Base-by-base conservation (phyloP, 2,888 invertebrate genomes). In the Neoitamus cyanurus region DNA sequence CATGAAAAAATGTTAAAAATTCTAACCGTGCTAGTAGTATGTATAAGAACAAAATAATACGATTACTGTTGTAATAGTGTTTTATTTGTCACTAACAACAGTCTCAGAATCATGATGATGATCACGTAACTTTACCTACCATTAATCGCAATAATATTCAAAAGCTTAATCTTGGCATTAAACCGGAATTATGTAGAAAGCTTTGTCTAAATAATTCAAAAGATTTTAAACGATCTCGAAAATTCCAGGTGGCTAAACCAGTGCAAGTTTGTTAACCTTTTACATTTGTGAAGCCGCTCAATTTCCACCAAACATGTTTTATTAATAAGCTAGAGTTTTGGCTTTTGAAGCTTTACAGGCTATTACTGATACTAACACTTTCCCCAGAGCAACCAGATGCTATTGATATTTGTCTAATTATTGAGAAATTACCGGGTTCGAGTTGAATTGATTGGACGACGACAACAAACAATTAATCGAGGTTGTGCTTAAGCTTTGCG, bases 191-290 rank as follows among this genome's bases (percentile, higher is more conserved):
- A 42, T 42, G 3, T 15, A n/a, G n/a, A 42, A 42, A 42, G n/a
- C 15, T 15, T 1, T 42, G n/a, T 1, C 25, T 1, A 58, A 25
- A 25, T 20, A 48, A 15, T 48, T 48, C n/a, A 48, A 15, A 48
- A 7, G 15, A 48, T 78, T 58, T 20, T 11, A n/a, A 34, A n/a
- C 25, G 28, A 15, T 78, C 58, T 78, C 78, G 58, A 78, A 78
- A n/a, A 46, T 77, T 77, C 77, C 77, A 46, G 15, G 9, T 11
- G 30, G 6, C 78, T 30, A 48, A 48, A 28, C 13, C 7, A 20
- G 78, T 80, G 78, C 58, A 31, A 80, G 78, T 80, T 80, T 80
- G 58, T 80, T 80, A 31, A 80, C 78, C 78, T 80, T 80, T 58
- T 58, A 30, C 58, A 58, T 58, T 80, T 48, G 15, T 48, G 15